Conservation (phyloP, 1,140 invertebrate genomes). For the Zaprionus africanus region DNA sequence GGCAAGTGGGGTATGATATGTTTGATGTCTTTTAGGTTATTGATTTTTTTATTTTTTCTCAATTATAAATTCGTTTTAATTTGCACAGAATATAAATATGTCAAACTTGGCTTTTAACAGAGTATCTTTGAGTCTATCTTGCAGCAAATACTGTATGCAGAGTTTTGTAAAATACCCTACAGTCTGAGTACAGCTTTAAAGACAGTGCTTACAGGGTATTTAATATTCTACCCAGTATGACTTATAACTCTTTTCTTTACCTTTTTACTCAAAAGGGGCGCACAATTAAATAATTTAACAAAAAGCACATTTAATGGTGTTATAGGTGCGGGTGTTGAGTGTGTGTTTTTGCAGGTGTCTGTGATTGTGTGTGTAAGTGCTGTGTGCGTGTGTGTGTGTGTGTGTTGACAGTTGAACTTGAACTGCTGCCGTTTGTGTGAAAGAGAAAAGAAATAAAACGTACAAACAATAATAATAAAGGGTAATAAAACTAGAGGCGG, state of each 20-base stretch:
- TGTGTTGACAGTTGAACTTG: slow-evolving; percentile 76
- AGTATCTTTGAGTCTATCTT: neutral
- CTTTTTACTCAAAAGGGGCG: slow-evolving; percentile 38
- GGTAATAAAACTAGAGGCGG: slow-evolving; percentile 46
- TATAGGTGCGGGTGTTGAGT: slow-evolving; percentile 33
- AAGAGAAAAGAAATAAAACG: slow-evolving; percentile 39
- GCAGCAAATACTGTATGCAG: no score
- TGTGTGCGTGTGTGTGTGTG: slow-evolving; percentile 9
- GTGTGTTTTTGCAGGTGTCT: slow-evolving; percentile 20
- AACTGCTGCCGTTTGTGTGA: slow-evolving; percentile 68
- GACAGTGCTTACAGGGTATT: neutral
- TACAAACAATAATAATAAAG: slow-evolving; percentile 48
- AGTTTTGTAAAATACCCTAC: no score
- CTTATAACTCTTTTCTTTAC: neutral
- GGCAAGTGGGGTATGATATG: no score
- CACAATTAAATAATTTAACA: slow-evolving; percentile 63
- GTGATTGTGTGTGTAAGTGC: neutral
- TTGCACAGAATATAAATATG: no score
- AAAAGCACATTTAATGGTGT: slow-evolving; percentile 60
- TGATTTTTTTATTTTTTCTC: no score
- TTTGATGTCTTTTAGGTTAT: no score
- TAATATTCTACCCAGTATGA: neutral
- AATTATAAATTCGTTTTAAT: neutral
- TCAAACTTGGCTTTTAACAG: no score
- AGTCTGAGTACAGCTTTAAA: neutral